Percentiles rank a stretch among this genome's conserved stretches.
phyloP scores from a whole-genome alignment of 92 coral and sea anemone genomes.

The Paragorgia papillata region DNA sequence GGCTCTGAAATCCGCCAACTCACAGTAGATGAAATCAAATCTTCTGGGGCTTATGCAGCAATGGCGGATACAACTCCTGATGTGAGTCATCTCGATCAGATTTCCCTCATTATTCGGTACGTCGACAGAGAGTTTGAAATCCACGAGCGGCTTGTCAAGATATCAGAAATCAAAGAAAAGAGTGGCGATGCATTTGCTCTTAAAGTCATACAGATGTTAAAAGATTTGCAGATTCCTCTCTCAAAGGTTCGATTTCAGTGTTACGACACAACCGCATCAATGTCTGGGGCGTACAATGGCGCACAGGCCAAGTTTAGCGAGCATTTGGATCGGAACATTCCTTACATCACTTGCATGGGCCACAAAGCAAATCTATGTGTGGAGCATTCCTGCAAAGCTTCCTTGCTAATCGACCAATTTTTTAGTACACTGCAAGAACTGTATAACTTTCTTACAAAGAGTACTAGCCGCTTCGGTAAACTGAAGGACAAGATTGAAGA shows the following conservation, averaged over 20 bases:
- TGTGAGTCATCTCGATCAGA: constrained; percentile 21
- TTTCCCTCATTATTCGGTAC: constrained; percentile 21
- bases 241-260: not conserved
- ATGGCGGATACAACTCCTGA: constrained; percentile 33
- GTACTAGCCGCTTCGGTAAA: constrained; percentile 33
- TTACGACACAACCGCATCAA: not conserved
- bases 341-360: constrained; percentile 16
- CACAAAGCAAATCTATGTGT: constrained; percentile 22
- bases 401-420: constrained; percentile 6
- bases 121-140: not conserved
- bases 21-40: not conserved
- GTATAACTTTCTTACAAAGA: constrained; percentile 38
- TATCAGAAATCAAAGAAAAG: constrained; percentile 5
- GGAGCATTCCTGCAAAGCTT: constrained; percentile 20
- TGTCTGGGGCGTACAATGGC: constrained; percentile 5
- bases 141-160: constrained; percentile 18
- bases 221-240: not conserved
- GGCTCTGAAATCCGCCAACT: not conserved
- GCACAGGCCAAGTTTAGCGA: constrained; percentile 4
- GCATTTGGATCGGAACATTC: not conserved
- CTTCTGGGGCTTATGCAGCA: constrained; percentile 8
- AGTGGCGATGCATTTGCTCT: not conserved
- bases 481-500: constrained; percentile 23
- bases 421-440: constrained; percentile 9
- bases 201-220: not conserved